These are phyloP conservation scores for Pinctada fucata DNA, from an alignment of 2,888 invertebrate species.

Conservation along the genomic window DNA sequence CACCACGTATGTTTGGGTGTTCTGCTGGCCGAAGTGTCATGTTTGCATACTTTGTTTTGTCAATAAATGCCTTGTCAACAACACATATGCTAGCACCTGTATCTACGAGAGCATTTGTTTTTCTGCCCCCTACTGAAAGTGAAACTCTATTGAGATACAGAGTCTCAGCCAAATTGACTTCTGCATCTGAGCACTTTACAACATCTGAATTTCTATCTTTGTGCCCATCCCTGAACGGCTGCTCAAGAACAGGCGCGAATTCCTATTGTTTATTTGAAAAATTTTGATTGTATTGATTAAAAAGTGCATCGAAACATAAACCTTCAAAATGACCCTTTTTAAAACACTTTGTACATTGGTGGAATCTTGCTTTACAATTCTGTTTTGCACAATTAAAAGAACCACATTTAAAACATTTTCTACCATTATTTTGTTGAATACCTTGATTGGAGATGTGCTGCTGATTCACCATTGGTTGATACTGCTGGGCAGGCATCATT, in stretches of 20 bases:
- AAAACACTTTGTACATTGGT: constrained; percentile 11
- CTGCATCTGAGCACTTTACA: too few species aligned
- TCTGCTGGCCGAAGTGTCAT: neutral
- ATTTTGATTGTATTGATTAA: neutral
- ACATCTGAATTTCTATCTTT: neutral
- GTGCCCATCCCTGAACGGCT: neutral
- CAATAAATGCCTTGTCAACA: neutral
- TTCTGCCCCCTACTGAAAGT: neutral
- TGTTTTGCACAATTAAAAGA: too few species aligned
- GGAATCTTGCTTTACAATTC: too few species aligned
- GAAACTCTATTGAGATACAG: too few species aligned
- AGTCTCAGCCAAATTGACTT: constrained; percentile 13
- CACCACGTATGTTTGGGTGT: neutral
- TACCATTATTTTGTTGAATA: too few species aligned
- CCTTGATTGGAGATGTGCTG: too few species aligned
- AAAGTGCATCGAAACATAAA: neutral
- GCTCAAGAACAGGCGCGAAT: neutral
- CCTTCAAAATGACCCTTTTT: constrained; percentile 17
- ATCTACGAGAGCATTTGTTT: neutral
- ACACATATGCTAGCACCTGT: neutral
- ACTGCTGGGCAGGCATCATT: too few species aligned
- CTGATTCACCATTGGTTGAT: too few species aligned
- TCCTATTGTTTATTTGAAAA: too few species aligned
- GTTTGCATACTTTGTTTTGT: neutral
- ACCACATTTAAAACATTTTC: too few species aligned